phyloP scores from a whole-genome alignment of 1,140 invertebrate genomes.

The Sarcophaga bullata region DNA sequence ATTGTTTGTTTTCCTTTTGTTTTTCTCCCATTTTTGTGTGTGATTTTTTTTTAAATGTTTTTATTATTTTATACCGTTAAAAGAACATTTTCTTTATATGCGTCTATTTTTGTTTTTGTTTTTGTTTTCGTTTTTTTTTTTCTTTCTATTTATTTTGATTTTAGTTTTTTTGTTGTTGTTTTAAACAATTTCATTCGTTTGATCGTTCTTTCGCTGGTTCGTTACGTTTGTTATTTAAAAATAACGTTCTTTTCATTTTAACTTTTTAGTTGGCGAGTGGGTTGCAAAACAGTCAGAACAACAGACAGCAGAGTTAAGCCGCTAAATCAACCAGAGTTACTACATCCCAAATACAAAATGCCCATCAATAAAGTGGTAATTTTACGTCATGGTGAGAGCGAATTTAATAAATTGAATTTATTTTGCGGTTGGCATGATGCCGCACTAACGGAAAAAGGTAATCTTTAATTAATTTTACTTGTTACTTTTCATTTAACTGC shows the following conservation, averaged over 20 bases:
- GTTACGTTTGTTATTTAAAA: conserved; percentile 14
- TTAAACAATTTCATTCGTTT: background rate
- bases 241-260: conserved; percentile 28
- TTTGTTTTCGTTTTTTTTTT: background rate
- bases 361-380: conserved; percentile 69
- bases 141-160: background rate
- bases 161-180: background rate
- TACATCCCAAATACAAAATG: conserved; percentile 34
- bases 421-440: conserved; percentile 81
- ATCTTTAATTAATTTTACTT: background rate
- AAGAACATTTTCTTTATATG: too few relatives aligned
- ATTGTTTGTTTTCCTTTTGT: background rate
- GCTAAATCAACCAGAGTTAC: background rate
- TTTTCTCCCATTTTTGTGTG: background rate
- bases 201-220: background rate
- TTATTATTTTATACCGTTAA: background rate
- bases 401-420: conserved; percentile 77
- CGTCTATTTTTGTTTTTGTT: background rate
- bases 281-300: conserved; percentile 26
- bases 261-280: background rate
- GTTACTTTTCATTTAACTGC: background rate
- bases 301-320: background rate
- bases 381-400: conserved; percentile 79
- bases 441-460: conserved; percentile 69
- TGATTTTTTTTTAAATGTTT: background rate